Percentiles rank a stretch among this genome's conserved stretches.
phyloP scores from a whole-genome alignment of 1,140 invertebrate species.

The Lordiphosa stackelbergi region DNA sequence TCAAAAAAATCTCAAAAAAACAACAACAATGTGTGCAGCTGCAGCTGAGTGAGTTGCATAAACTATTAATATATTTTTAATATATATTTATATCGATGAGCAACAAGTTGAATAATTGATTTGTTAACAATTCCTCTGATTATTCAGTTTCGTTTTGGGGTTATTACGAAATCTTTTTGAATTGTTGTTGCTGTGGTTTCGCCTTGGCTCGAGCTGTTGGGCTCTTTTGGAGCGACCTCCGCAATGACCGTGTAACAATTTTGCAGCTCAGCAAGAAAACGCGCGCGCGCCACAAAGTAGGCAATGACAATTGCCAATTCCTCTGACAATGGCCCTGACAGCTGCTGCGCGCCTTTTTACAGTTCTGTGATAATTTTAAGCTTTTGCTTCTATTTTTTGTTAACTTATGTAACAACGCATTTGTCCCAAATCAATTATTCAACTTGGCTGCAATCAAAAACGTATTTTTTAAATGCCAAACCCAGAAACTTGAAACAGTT shows the following conservation, averaged over 20 bases:
- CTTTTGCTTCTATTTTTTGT: conserved; percentile 1
- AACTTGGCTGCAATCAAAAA: conserved; percentile 3
- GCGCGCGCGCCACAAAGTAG: conserved; percentile 46
- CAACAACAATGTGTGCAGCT: too few species aligned
- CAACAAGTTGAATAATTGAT: conserved; percentile 14
- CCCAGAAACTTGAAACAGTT: conserved; percentile 7
- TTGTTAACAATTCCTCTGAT: not conserved
- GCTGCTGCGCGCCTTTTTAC: conserved; percentile 13
- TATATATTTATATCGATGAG: not conserved
- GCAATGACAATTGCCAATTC: conserved; percentile 20
- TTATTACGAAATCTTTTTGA: conserved; percentile 25
- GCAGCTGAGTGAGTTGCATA: too few species aligned
- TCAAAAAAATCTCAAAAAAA: too few species aligned
- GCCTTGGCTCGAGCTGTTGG: conserved; percentile 38
- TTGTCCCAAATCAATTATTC: not conserved
- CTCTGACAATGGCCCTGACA: conserved; percentile 30
- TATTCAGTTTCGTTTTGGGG: conserved; percentile 6
- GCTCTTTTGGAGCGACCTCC: conserved; percentile 57
- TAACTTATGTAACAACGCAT: not conserved
- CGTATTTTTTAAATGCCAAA: not conserved
- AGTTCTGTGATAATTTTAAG: not conserved
- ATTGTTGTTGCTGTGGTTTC: conserved; percentile 25
- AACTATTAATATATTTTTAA: too few species aligned
- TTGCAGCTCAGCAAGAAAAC: conserved; percentile 47
- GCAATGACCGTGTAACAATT: conserved; percentile 72